Evolutionary conservation across 2,888 invertebrate genomes (phyloP).

Genomic region (Meghimatium bilineatum): DNA sequence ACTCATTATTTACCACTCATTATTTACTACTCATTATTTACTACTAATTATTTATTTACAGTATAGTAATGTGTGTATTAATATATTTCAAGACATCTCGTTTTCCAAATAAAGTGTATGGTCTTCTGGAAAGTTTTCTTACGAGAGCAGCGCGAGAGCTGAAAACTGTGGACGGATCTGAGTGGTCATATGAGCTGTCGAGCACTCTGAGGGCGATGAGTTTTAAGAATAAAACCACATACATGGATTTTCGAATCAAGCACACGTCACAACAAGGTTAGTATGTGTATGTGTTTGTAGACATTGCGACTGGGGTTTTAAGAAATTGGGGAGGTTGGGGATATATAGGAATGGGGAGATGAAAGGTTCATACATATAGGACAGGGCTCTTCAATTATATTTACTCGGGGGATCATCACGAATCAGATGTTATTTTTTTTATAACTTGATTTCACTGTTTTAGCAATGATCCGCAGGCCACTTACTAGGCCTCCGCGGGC

Average conservation of each 20-base stretch:
- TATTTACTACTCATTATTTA: no score
- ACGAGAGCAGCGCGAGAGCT: neutral
- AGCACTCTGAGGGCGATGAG: neutral
- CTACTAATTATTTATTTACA: no score
- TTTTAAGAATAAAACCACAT: neutral
- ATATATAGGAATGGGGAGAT: no score
- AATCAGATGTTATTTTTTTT: no score
- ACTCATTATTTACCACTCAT: no score
- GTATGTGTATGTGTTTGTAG: neutral
- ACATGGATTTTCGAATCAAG: constrained; percentile 5
- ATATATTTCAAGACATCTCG: neutral
- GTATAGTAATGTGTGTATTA: no score
- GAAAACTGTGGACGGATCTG: constrained; percentile 17
- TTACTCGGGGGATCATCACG: no score
- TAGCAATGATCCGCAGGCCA: no score
- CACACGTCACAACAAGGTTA: neutral
- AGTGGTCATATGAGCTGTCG: constrained; percentile 29
- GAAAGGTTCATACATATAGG: no score
- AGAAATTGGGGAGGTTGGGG: neutral
- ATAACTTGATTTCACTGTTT: no score
- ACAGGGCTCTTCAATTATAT: no score
- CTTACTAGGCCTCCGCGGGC: no score
- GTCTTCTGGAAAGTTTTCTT: constrained; percentile 1
- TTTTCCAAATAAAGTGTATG: constrained; percentile 4
- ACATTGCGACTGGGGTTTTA: neutral